Base-by-base conservation (phyloP, 2,797 vertebrate genomes). In the Chelon labrosus region DNA sequence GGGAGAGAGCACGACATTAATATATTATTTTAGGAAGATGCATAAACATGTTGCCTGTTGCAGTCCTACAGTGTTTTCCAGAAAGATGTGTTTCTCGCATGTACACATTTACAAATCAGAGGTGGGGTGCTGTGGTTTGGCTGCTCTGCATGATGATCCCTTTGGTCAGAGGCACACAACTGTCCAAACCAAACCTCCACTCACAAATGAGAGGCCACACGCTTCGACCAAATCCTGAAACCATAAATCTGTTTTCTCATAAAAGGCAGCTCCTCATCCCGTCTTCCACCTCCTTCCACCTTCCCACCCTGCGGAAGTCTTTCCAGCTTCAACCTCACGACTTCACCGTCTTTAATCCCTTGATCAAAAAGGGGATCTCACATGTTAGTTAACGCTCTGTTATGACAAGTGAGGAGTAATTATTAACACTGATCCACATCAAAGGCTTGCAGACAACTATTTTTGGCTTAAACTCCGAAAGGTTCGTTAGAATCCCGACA, bases 341-440 rank as follows among this genome's bases (percentile, higher is more conserved):
- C 39, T 78, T 73, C 39, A 31, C 12, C 11, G 37, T 62, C 31
- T 70, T 63, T 54, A 62, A 56, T 75, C 62, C 51, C 13, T 49
- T 42, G 42, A 75, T 70, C 63, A 82, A 70, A 22, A 69, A 46
- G 41, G 52, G n/a, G 16, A 60, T 39, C 39, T 58, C 17, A 20
- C 50, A n/a, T n/a, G 37, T 73, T 65, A 59, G 55, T 44, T 75
- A 42, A 44, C 49, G n/a, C 20, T 14, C 53, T 57, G 31, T 55
- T 60, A 39, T 61, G 64, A 71, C 69, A 55, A 44, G 9, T 51
- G 37, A 70, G 19, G 56, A 64, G 38, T 57, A 61, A 73, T 77
- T 51, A 56, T 65, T 57, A 61, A 44, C 27, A 65, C 49, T 67
- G 52, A 68, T 68, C 39, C 53, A 62, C 64, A 72, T 67, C 70